Evolutionary conservation across 1,140 invertebrate genomes (phyloP).

Genomic region (Glomeris maerens): DNA sequence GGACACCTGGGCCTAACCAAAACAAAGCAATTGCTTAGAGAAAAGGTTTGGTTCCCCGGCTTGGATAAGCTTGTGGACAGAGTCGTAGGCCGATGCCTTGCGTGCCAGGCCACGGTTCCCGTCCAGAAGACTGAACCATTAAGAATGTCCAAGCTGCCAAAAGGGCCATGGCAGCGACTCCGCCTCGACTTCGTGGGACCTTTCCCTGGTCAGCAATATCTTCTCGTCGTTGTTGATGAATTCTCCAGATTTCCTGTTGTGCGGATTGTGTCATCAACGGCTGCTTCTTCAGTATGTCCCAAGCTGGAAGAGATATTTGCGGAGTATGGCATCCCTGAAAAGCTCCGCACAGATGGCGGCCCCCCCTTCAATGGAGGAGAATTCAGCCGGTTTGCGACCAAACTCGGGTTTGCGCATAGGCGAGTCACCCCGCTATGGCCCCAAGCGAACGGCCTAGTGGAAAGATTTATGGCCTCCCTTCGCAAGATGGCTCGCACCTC

Average conservation of each 20-base stretch:
- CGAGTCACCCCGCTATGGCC: constrained; percentile 9
- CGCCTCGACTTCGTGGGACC: constrained; percentile 24
- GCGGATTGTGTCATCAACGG: constrained; percentile 1
- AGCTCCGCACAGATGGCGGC: constrained; percentile 18
- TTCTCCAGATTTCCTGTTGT: constrained; percentile 22
- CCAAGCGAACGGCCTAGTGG: constrained; percentile 9
- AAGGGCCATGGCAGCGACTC: constrained; percentile 19
- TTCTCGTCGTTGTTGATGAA: constrained; percentile 23
- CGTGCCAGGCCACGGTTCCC: constrained; percentile 3
- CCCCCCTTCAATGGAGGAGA: constrained; percentile 15
- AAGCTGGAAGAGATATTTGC: constrained; percentile 12
- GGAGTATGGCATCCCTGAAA: constrained; percentile 15
- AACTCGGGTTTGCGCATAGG: constrained; percentile 8
- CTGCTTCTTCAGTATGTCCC: constrained; percentile 5
- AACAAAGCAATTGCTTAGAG: constrained; percentile 24
- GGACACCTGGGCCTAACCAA: constrained; percentile 23
- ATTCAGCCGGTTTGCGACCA: constrained; percentile 5
- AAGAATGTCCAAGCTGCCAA: constrained; percentile 16
- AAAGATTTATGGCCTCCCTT: constrained; percentile 7
- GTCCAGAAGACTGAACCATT: constrained; percentile 18
- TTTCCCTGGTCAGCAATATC: constrained; percentile 19
- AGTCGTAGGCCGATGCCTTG: neutral
- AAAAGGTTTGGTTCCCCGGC: constrained; percentile 29
- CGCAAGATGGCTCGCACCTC: constrained; percentile 12
- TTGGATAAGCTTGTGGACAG: neutral